phyloP scores from a whole-genome alignment of 2,113 vertebrate species.

The Scopus umbretta region DNA sequence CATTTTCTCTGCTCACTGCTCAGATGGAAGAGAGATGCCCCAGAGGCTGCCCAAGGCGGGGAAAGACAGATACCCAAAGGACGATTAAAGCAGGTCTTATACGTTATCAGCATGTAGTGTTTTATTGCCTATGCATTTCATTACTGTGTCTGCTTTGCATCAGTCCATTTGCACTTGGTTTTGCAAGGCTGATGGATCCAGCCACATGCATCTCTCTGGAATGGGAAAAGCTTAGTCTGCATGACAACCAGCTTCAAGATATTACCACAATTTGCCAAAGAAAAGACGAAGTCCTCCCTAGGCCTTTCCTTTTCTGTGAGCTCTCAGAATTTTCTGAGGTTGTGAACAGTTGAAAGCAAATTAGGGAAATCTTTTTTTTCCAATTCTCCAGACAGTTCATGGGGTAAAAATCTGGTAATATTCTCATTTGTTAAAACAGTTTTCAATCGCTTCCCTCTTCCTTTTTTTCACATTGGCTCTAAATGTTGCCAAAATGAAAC shows the following conservation, averaged over 20 bases:
- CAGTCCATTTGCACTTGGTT: background rate
- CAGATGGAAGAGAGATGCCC: background rate
- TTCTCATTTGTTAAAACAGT: background rate
- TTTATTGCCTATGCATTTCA: background rate
- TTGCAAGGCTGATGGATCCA: background rate
- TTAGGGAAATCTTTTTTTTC: background rate
- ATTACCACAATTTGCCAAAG: background rate
- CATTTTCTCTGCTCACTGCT: background rate
- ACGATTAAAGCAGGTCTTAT: background rate
- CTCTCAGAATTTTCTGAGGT: background rate
- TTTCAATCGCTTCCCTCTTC: background rate
- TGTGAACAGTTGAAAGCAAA: background rate
- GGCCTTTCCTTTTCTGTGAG: background rate
- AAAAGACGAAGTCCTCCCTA: background rate
- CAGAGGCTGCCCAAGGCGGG: background rate
- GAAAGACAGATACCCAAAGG: background rate
- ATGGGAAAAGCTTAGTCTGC: background rate
- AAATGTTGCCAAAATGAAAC: background rate
- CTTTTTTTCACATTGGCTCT: background rate
- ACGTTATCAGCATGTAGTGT: background rate
- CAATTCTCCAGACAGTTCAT: background rate
- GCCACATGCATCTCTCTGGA: background rate
- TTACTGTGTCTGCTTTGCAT: background rate
- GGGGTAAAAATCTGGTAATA: background rate
- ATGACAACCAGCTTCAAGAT: background rate